These are phyloP conservation scores for Scaptomyza parva DNA, from an alignment of 2,888 invertebrate species.

Conservation along the genomic window DNA sequence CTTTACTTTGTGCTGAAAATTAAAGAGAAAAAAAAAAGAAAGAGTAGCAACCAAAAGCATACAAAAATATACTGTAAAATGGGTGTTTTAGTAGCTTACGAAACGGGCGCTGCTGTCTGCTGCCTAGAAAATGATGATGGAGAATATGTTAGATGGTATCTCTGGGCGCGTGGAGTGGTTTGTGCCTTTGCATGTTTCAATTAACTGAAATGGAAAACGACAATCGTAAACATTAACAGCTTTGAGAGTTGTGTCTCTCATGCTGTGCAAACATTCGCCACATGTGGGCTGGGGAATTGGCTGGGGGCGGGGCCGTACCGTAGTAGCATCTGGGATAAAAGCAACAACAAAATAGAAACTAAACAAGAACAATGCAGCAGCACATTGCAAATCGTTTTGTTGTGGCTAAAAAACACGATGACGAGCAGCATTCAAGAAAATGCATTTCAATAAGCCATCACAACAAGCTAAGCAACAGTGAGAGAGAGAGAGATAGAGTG, in stretches of 20 bases:
- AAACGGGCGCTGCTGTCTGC: conserved; percentile 17
- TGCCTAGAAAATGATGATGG: conserved; percentile 14
- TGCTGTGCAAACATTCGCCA: conserved; percentile 24
- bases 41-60: conserved; percentile 31
- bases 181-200: conserved; percentile 58
- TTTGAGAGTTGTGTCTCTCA: conserved; percentile 34
- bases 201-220: conserved; percentile 74
- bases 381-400: conserved; percentile 69
- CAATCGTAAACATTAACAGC: conserved; percentile 74
- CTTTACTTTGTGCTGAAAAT: conserved; percentile 49
- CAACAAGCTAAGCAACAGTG: conserved; percentile 44
- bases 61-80: conserved; percentile 20
- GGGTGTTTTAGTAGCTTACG: conserved; percentile 22
- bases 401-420: conserved; percentile 54
- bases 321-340: conserved; percentile 10
- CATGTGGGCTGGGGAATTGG: conserved; percentile 21
- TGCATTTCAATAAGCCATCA: conserved; percentile 63
- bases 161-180: conserved; percentile 10
- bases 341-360: conserved; percentile 16
- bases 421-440: conserved; percentile 68
- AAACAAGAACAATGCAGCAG: conserved; percentile 54
- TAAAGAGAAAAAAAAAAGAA: no score
- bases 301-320: neutral
- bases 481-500: conserved; percentile 1
- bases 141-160: conserved; percentile 17